Evolutionary conservation across 2,113 vertebrate species (phyloP), one percentile per base, ranked within the genome.

Genomic region (Carlito syrichta): DNA sequence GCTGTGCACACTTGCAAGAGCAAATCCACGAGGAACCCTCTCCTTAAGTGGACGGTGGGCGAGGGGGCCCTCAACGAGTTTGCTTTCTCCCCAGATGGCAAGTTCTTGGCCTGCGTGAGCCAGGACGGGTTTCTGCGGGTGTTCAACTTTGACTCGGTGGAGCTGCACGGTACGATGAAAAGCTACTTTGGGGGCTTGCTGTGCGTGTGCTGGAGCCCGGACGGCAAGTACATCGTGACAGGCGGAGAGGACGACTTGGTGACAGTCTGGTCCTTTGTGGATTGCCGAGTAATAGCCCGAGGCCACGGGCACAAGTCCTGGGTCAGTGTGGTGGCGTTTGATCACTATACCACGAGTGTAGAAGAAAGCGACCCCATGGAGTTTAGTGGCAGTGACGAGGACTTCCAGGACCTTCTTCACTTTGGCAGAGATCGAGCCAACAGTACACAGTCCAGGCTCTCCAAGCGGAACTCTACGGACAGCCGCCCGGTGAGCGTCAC

Each of bases 121-220:
- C 99, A 99, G 98, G 99, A 99, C 63, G 99, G 99, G 91, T 99
- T 99, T 97, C 99, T 99, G 97, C 99, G 99, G 0, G 99, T 99
- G 63, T 99, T 99, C 97, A 99, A 98, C 98, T 99, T 99, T 48
- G 99, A 99, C 86, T 99, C 99, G 0, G 99, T 99, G 86, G 99
- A 99, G 98, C 98, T 99, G 96, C 99, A 99, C 5, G 99, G 99
- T 89, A 99, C 99, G 35, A 99, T 99, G 99, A 99, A 99, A 98
- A 99, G 99, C 98, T 99, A 99, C 99, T 99, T 99, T 73, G 99
- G 99, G 82, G 99, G 99, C 93, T 98, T 99, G 94, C 99, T 99
- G 3, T 99, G 99, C n/a, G 99, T 99, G 93, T 99, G 99, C 98
- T 99, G 99, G 99, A 99, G 99, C 98, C 99, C 99, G 0, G 99